Evolutionary conservation across 1,140 invertebrate species (phyloP), one percentile per base, ranked within the genome.

Genomic region (Linepithema humile): DNA sequence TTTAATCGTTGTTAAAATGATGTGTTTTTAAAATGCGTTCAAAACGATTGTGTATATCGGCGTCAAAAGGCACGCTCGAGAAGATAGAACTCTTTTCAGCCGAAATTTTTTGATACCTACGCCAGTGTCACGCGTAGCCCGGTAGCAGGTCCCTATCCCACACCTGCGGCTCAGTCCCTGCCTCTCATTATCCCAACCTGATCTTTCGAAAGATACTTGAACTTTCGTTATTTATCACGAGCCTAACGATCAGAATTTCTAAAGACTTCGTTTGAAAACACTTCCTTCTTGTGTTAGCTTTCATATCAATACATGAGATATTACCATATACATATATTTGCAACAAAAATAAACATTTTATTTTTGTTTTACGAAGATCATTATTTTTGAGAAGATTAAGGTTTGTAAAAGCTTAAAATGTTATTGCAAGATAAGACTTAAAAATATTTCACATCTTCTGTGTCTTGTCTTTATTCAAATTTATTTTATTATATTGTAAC

Each of bases 151-250:
- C 89, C 89, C 88, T 92, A 91, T 91, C 91, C 92, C 91, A 94
- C 93, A 93, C 92, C 93, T 94, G 93, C 91, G 69, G 90, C 90
- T 92, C 90, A 92, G 91, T 83, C 91, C 91, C 90, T 93, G 91
- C 92, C 91, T 93, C 91, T 92, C 91, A 93, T 93, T 94, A 94
- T 94, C 91, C 92, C 86, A 90, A 92, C 91, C 90, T 92, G 93
- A 94, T 94, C 92, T 93, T 90, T 92, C 89, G 89, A 93, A 93
- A 93, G 90, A 93, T 94, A 92, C 91, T 85, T 80, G 82, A 88
- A 91, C 90, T 92, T 92, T 91, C 90, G 90, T 94, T 94, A 94
- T 94, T 94, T 94, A 94, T 93, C 90, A 90, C 90, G 92, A 90
- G 91, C 89, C 91, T 90, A 93, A 92, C 91, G 90, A 92, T 92